Base-by-base conservation (phyloP, 2,113 vertebrate genomes). In the Daboia siamensis region DNA sequence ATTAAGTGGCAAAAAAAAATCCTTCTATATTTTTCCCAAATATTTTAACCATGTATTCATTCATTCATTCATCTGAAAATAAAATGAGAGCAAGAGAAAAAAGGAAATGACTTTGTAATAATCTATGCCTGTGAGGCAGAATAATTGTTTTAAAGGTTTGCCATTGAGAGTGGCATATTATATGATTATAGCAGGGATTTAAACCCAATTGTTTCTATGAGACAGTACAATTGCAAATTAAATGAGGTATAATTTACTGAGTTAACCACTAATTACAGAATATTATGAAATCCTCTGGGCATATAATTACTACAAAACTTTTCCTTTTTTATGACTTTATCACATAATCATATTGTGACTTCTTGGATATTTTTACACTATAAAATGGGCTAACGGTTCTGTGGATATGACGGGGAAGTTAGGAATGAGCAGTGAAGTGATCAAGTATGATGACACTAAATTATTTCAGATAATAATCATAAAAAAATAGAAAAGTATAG, bases 281-380 rank as follows among this genome's bases (percentile, higher is more conserved):
- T 85, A 87, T 95, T 96, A 74, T 90, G 94, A 94, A 96, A 95
- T 96, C 94, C 94, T 94, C 94, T 94, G 95, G 94, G 95, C 90
- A 90, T 90, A 57, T 92, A 95, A 96, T 96, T n/a, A 54, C 74
- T 90, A 54, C 87, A 86, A 90, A 93, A 90, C 39, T 90, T 56
- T 86, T 26, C 61, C 33, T 88, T 97, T 95, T 93, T 21, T 54
- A 94, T 95, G 93, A 91, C 21, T 94, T 92, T 6, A 33, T 21
- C 57, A 4, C 56, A 0, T 39, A 54, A 93, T 92, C 93, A 90
- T 92, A 94, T 87, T 91, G 0, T 93, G 69, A 20, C 54, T 5
- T 74, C 24, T 2, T 29, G 1, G 39, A 56, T 90, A 86, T 74
- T 48, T 74, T 51, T 86, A 59, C 20, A 20, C 52, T 33, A 87